Evolutionary conservation across 1,140 invertebrate genomes (phyloP).

Genomic region (Cecropterus lyciades): DNA sequence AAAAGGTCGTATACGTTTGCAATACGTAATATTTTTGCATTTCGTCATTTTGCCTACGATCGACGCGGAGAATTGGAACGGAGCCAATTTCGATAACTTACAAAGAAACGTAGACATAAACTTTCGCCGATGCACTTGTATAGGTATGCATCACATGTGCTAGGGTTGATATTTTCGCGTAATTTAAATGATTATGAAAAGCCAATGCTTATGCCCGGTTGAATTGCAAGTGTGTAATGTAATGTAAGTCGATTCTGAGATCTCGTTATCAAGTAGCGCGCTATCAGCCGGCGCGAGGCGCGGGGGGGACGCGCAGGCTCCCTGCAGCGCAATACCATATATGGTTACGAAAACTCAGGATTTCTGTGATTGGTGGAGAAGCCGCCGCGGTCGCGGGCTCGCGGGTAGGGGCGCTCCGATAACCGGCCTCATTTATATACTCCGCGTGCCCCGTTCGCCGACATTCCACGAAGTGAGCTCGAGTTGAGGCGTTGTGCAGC

Average conservation of each 20-base stretch:
- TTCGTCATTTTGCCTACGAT: neutral
- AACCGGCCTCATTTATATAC: slow-evolving; percentile 80
- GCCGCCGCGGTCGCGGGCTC: slow-evolving; percentile 59
- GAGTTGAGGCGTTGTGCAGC: slow-evolving; percentile 79
- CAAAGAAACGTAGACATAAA: slow-evolving; percentile 9
- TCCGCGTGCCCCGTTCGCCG: slow-evolving; percentile 65
- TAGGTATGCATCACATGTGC: neutral
- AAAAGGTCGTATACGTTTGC: slow-evolving; percentile 7
- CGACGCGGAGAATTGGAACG: slow-evolving; percentile 2
- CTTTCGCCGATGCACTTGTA: slow-evolving; percentile 38
- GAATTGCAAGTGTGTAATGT: slow-evolving; percentile 40
- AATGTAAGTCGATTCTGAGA: slow-evolving; percentile 42
- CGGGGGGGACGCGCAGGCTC: slow-evolving; percentile 74
- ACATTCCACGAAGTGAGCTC: slow-evolving; percentile 81
- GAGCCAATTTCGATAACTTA: slow-evolving; percentile 13
- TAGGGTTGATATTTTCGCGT: slow-evolving; percentile 15
- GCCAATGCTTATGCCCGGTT: neutral
- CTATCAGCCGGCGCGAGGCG: slow-evolving; percentile 59
- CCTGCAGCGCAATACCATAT: slow-evolving; percentile 81
- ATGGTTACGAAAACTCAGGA: slow-evolving; percentile 81
- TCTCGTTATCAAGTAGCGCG: slow-evolving; percentile 68
- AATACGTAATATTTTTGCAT: neutral
- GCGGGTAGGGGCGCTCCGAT: slow-evolving; percentile 76
- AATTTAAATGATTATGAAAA: slow-evolving; percentile 5
- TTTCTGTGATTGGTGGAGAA: slow-evolving; percentile 74